These are phyloP conservation scores for Orgyia antiqua DNA, from an alignment of 2,888 invertebrate genomes.

Conservation along the genomic window DNA sequence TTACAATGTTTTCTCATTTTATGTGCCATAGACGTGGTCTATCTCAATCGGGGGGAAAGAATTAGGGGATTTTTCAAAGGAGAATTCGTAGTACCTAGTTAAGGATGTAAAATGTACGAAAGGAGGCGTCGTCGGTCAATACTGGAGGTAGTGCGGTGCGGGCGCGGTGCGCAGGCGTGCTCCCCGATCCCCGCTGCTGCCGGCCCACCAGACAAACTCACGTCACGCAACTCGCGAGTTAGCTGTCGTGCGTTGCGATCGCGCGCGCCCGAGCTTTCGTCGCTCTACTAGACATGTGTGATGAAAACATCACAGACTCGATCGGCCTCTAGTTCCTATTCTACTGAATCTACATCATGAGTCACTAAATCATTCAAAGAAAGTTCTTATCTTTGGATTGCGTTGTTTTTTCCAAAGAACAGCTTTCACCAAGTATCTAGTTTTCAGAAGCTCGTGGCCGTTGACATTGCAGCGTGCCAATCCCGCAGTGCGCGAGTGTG, in stretches of 20 bases:
- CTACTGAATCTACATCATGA: slow-evolving; percentile 42
- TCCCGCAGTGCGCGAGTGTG: slow-evolving; percentile 76
- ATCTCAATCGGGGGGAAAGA: slow-evolving; percentile 60
- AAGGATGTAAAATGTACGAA: slow-evolving; percentile 74
- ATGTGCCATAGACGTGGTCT: slow-evolving; percentile 53
- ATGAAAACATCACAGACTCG: slow-evolving; percentile 70
- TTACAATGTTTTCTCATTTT: too few species aligned
- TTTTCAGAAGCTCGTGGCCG: slow-evolving; percentile 69
- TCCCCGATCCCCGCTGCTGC: slow-evolving; percentile 46
- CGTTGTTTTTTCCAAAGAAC: slow-evolving; percentile 35
- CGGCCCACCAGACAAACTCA: too few species aligned
- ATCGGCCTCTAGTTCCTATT: slow-evolving; percentile 48
- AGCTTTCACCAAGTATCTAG: slow-evolving; percentile 66
- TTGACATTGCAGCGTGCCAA: slow-evolving; percentile 76
- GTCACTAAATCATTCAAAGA: slow-evolving; percentile 42
- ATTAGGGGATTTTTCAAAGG: slow-evolving; percentile 73
- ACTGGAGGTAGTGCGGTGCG: slow-evolving; percentile 73
- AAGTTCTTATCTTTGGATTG: slow-evolving; percentile 22
- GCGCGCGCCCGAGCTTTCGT: slow-evolving; percentile 56
- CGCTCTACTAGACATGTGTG: slow-evolving; percentile 64
- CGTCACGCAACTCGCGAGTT: slow-evolving; percentile 74
- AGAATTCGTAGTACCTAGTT: slow-evolving; percentile 71
- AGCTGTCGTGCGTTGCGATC: slow-evolving; percentile 70
- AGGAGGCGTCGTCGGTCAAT: slow-evolving; percentile 78
- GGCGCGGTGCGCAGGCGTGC: slow-evolving; percentile 67